phyloP scores from a whole-genome alignment of 2,888 invertebrate species.

The Therioaphis trifolii region DNA sequence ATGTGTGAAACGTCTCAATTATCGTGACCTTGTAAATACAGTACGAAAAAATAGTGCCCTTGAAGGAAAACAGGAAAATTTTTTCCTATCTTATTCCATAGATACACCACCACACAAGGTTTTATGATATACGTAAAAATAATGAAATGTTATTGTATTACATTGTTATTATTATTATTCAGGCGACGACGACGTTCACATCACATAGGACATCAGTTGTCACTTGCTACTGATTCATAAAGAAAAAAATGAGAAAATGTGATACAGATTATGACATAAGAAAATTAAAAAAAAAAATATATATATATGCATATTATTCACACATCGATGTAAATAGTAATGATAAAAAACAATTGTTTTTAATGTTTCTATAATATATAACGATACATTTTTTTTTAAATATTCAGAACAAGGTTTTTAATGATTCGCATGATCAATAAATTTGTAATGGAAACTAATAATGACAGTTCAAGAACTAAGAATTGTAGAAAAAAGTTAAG shows the following conservation, averaged over 20 bases:
- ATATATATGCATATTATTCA: too few species aligned
- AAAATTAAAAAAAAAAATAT: slow-evolving; percentile 3
- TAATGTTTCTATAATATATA: too few species aligned
- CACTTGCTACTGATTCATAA: slow-evolving; percentile 6
- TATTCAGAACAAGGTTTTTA: slow-evolving; percentile 56
- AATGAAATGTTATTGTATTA: not conserved
- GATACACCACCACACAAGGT: slow-evolving; percentile 55
- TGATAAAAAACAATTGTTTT: slow-evolving; percentile 22
- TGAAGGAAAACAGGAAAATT: slow-evolving; percentile 56
- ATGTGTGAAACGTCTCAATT: slow-evolving; percentile 58
- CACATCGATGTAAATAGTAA: not conserved
- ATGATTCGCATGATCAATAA: slow-evolving; percentile 38
- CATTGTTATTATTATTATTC: not conserved
- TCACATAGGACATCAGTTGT: not conserved
- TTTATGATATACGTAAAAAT: slow-evolving; percentile 7
- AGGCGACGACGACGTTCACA: not conserved
- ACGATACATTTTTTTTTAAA: too few species aligned
- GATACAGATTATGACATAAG: not conserved
- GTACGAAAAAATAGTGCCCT: slow-evolving; percentile 44
- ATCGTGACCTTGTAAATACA: slow-evolving; percentile 41
- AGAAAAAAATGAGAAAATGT: slow-evolving; percentile 18
- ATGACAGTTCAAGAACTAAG: slow-evolving; percentile 54
- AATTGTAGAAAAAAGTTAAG: slow-evolving; percentile 4
- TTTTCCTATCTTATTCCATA: slow-evolving; percentile 9
- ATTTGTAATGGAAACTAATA: slow-evolving; percentile 36